Conservation (phyloP, 2,113 vertebrate species). For the Zosterops lateralis region DNA sequence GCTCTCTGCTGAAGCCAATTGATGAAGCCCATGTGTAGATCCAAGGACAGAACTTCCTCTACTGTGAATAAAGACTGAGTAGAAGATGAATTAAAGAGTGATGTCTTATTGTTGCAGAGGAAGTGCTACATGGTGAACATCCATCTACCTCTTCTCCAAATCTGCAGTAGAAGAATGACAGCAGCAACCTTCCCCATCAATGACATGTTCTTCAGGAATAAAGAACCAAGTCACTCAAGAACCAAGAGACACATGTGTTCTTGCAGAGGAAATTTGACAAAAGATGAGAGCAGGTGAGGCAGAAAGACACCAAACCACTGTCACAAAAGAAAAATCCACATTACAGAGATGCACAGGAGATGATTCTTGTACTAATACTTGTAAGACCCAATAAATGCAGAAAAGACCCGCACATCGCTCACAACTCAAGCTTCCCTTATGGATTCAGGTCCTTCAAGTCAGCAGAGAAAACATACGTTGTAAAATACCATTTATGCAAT, state of each 20-base stretch:
- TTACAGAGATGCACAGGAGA: background rate
- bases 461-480: background rate
- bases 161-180: background rate
- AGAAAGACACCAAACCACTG: background rate
- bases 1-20: background rate
- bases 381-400: background rate
- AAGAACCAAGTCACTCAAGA: background rate
- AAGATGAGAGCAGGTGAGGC: background rate
- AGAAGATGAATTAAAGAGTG: background rate
- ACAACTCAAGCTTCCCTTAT: background rate
- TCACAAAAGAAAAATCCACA: background rate
- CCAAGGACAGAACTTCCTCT: background rate
- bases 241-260: background rate
- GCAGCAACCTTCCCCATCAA: background rate
- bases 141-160: background rate
- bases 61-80: background rate
- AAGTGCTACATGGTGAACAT: background rate
- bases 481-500: background rate
- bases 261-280: background rate
- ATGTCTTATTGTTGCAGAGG: background rate
- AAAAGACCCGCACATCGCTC: background rate
- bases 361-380: rapidly evolving
- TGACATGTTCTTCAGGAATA: background rate
- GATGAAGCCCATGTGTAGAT: background rate
- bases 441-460: background rate